phyloP scores from a whole-genome alignment of 2,888 invertebrate genomes.

The Carterocephalus palaemon region DNA sequence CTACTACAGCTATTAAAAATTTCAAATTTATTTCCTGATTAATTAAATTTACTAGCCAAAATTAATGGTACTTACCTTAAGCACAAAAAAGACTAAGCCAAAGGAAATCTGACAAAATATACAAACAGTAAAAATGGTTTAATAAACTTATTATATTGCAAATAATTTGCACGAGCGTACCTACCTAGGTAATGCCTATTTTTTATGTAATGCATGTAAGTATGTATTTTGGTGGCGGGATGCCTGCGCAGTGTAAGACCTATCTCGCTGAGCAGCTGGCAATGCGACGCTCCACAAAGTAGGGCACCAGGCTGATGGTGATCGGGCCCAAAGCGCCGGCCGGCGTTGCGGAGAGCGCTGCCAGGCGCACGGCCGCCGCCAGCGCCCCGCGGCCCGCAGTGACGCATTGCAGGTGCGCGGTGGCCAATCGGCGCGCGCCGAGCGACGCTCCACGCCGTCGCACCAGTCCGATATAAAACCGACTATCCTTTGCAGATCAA shows the following conservation, averaged over 20 bases:
- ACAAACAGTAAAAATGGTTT: too few relatives aligned
- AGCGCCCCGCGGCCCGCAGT: slow-evolving; percentile 65
- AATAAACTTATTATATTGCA: too few relatives aligned
- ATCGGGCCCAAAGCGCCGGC: slow-evolving; percentile 36
- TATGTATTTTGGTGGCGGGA: slow-evolving; percentile 36
- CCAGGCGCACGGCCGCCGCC: slow-evolving; percentile 34
- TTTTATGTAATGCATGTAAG: slow-evolving; percentile 17
- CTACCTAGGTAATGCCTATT: too few relatives aligned
- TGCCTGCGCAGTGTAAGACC: slow-evolving; percentile 40
- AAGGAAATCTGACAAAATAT: too few relatives aligned
- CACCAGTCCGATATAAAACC: slow-evolving; percentile 84
- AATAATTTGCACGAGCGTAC: too few relatives aligned
- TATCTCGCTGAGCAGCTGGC: slow-evolving; percentile 43
- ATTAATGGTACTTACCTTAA: too few relatives aligned
- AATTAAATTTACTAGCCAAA: too few relatives aligned
- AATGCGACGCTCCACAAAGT: slow-evolving; percentile 52
- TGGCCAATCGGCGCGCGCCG: slow-evolving; percentile 87
- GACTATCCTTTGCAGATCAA: slow-evolving; percentile 80
- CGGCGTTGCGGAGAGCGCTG: slow-evolving; percentile 37
- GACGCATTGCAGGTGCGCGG: slow-evolving; percentile 93
- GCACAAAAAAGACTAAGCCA: too few relatives aligned
- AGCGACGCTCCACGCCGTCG: slow-evolving; percentile 86
- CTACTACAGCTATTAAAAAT: too few relatives aligned
- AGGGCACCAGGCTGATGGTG: slow-evolving; percentile 53
- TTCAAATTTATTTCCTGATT: too few relatives aligned